phyloP scores from a whole-genome alignment of 2,797 vertebrate genomes.

The Poeciliopsis infans region DNA sequence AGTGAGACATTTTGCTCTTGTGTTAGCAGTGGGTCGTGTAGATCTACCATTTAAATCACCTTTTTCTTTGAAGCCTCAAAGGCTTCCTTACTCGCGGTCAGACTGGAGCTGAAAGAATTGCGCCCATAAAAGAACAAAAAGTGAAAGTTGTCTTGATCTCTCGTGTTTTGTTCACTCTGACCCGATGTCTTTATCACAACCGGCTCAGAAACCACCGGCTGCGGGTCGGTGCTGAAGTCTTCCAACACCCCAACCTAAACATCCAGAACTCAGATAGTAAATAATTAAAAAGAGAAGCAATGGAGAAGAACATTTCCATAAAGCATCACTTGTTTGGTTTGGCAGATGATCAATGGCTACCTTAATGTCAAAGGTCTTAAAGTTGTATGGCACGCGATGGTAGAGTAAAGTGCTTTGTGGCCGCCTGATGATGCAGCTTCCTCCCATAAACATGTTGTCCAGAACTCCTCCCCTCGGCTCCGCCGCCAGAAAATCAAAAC shows the following conservation, averaged over 20 bases:
- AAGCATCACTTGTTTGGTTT: not conserved
- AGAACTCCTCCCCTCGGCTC: constrained; percentile 86
- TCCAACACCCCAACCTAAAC: constrained; percentile 82
- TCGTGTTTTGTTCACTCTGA: rapidly evolving
- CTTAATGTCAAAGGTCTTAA: constrained; percentile 86
- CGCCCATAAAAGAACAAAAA: constrained; percentile 61
- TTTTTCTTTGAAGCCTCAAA: constrained; percentile 85
- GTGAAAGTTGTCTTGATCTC: rapidly evolving
- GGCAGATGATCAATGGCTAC: constrained; percentile 62
- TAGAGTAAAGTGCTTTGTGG: constrained; percentile 67
- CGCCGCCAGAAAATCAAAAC: constrained; percentile 86
- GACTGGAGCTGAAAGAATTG: rapidly evolving
- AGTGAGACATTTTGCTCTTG: not conserved
- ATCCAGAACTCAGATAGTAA: constrained; percentile 15
- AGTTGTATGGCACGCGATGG: constrained; percentile 87
- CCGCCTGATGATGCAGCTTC: constrained; percentile 77
- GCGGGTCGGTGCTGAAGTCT: constrained; percentile 69
- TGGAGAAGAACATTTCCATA: not conserved
- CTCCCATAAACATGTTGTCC: constrained; percentile 88
- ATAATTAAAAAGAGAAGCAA: not conserved
- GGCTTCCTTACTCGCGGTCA: constrained; percentile 68
- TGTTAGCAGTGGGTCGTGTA: not conserved
- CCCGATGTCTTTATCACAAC: constrained; percentile 1
- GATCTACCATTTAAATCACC: constrained; percentile 65
- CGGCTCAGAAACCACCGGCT: constrained; percentile 35